phyloP scores from a whole-genome alignment of 64 coral and sea anemone genomes.

The Astreopora myriophthalma region DNA sequence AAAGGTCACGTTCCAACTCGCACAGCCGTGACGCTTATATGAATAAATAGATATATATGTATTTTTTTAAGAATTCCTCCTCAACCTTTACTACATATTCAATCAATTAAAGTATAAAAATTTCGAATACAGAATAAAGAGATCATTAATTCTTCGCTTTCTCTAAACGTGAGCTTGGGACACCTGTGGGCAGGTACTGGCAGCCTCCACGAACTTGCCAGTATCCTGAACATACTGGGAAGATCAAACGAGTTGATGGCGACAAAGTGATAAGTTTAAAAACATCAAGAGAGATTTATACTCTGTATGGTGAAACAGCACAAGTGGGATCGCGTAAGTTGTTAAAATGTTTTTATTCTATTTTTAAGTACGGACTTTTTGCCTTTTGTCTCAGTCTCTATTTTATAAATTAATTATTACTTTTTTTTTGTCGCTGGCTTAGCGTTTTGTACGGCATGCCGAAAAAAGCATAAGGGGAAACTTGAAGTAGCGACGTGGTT shows the following conservation, averaged over 20 bases:
- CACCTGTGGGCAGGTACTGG: no score
- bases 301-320: constrained; percentile 17
- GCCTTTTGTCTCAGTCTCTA: background rate
- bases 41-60: no score
- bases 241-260: constrained; percentile 5
- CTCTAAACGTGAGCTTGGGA: no score
- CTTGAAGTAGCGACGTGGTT: background rate
- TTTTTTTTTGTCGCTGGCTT: background rate
- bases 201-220: no score
- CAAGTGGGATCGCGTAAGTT: no score
- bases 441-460: background rate
- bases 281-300: constrained; percentile 1
- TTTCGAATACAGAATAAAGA: no score
- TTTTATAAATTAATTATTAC: background rate
- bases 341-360: background rate
- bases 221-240: constrained; percentile 25
- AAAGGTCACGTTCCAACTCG: no score
- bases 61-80: no score
- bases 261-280: background rate
- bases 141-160: no score
- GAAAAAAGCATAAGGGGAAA: background rate
- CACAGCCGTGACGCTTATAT: no score
- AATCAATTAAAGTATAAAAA: no score
- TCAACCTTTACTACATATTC: no score
- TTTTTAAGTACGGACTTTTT: background rate